Base-by-base conservation (phyloP, 1,140 invertebrate species). In the Dreissena polymorpha region DNA sequence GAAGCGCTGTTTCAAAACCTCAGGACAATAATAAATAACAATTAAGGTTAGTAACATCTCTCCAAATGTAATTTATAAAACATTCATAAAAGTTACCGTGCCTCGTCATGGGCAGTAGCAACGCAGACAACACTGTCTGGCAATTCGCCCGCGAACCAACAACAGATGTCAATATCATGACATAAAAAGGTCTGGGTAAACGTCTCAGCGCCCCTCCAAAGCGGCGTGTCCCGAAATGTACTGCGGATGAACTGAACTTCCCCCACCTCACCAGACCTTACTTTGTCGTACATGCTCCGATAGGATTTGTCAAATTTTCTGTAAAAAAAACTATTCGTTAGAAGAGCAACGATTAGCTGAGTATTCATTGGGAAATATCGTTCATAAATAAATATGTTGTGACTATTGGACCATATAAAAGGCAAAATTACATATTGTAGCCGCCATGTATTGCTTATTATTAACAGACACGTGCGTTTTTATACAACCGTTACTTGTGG, bases 101-200 rank as follows among this genome's bases (percentile, higher is more conserved):
- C 74, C 60, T 64, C 18, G 14, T 50, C 7, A 50, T 76, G 57
- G 10, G 57, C 57, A 39, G 74, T 21, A n/a, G 25, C 74, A 39
- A 76, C 21, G 39, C 74, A 76, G 25, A 76, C 74, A 18, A 76
- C 74, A n/a, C 10, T 65, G 14, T 63, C 60, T 14, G 74, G 74
- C 39, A 50, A 23, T 25, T 5, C 27, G n/a, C 50, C 63, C 29
- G 57, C 63, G 25, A 76, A 65, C 74, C 74, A 76, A 23, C 55
- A 63, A 63, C 63, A 21, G 14, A 76, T 76, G 29, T 76, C 74
- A 39, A 76, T 67, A 25, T 76, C 74, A 21, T 76, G 74, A 49
- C 27, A 39, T n/a, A 76, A 49, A 14, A 76, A 65, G 25, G 74
- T 76, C 63, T 65, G 74, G 3, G 74, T 39, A 12, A 76, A 49